Percentiles rank a stretch among this genome's conserved stretches.
Conservation (phyloP, 2,888 invertebrate genomes). For the Odontocerum albicorne region DNA sequence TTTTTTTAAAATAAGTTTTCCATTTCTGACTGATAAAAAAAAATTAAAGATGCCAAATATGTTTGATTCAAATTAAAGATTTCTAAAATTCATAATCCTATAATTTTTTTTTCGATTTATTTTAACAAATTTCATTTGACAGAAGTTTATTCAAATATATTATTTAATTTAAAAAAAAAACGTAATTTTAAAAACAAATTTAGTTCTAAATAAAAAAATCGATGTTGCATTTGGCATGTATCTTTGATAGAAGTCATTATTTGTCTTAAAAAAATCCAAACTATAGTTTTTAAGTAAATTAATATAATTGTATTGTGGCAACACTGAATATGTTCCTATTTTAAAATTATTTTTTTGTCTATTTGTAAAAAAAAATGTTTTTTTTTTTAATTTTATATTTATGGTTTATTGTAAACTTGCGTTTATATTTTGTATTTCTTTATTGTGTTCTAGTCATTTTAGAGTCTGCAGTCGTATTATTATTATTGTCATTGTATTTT, state of each 20-base stretch:
- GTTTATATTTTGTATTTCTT: not conserved
- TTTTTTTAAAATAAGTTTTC: slow-evolving; percentile 4
- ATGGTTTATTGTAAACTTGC: slow-evolving; percentile 2
- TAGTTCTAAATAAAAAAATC: no score
- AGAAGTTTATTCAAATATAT: no score
- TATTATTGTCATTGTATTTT: slow-evolving; percentile 4
- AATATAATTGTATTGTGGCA: slow-evolving; percentile 28
- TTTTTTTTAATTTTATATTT: slow-evolving; percentile 9
- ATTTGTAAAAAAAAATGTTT: slow-evolving; percentile 10
- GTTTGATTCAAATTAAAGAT: no score
- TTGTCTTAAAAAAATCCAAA: slow-evolving; percentile 1
- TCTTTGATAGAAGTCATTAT: not conserved
- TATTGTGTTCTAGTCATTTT: not conserved
- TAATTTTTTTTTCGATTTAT: no score
- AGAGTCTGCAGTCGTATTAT: not conserved
- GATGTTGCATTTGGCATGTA: no score
- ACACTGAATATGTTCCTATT: slow-evolving; percentile 31
- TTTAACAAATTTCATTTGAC: no score
- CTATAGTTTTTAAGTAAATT: slow-evolving; percentile 15
- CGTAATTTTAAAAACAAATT: no score
- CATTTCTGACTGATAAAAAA: slow-evolving; percentile 9
- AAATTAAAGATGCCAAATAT: slow-evolving; percentile 13
- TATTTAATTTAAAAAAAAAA: no score
- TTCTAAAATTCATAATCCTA: no score
- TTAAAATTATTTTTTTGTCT: slow-evolving; percentile 16